phyloP scores from a whole-genome alignment of 2,113 vertebrate species.

The Nannobrachium achirus region DNA sequence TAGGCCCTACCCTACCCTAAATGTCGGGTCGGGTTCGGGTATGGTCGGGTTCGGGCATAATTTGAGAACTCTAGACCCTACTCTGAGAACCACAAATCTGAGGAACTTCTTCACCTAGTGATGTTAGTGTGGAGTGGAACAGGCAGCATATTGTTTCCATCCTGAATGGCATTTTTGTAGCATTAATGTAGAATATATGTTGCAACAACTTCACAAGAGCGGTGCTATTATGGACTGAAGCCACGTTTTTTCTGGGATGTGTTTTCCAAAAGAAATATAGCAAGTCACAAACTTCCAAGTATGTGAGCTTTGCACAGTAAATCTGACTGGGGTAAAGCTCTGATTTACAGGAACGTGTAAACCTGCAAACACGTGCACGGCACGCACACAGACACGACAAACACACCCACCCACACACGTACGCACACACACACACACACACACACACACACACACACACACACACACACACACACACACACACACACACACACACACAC shows the following conservation, averaged over 20 bases:
- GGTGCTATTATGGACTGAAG: background rate
- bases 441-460: no score
- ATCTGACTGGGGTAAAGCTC: background rate
- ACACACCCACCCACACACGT: background rate
- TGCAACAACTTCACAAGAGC: background rate
- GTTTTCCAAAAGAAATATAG: no score
- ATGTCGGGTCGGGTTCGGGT: no score
- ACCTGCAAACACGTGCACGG: background rate
- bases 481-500: no score
- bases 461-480: no score
- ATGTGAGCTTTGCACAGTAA: background rate
- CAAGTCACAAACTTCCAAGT: no score
- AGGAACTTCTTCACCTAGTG: no score
- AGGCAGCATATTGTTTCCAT: slow-evolving; percentile 24
- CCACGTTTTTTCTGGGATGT: background rate
- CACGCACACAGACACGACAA: slow-evolving; percentile 3
- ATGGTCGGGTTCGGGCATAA: no score
- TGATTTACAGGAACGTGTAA: background rate
- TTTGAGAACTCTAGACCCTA: no score
- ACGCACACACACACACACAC: background rate
- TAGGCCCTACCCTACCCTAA: no score
- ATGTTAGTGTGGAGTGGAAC: slow-evolving; percentile 8
- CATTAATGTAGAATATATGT: background rate
- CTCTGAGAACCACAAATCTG: no score
- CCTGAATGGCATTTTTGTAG: slow-evolving; percentile 7